A percentile compares a stretch with the other conserved stretches of the same genome.
phyloP scores from a whole-genome alignment of 2,888 invertebrate species.

The Drosophila mimetica region DNA sequence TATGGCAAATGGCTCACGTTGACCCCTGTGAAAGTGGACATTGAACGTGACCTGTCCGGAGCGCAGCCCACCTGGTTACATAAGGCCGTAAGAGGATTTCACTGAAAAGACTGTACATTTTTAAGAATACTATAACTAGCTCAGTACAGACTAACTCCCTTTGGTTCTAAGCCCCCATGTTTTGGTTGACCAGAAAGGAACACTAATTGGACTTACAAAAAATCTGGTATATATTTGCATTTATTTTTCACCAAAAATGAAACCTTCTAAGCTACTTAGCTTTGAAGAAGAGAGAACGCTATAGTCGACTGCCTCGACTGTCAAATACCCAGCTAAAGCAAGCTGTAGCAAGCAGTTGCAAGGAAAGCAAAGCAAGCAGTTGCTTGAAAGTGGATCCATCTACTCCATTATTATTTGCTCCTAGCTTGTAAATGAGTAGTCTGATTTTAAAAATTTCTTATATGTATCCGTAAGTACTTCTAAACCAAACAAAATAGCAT shows the following conservation, averaged over 20 bases:
- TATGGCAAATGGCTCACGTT: conserved; percentile 13
- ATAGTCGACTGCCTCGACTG: no score
- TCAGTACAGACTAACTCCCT: neutral
- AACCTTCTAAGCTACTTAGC: neutral
- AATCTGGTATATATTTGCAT: neutral
- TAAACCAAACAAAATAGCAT: no score
- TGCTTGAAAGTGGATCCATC: no score
- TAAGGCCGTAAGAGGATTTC: conserved; percentile 11
- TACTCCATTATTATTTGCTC: no score
- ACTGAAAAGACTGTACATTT: neutral
- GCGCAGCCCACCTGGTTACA: neutral
- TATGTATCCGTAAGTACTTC: no score
- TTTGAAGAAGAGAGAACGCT: no score
- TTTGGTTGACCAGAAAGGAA: neutral
- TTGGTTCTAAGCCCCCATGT: neutral
- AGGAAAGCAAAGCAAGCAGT: no score
- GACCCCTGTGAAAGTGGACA: conserved; percentile 4
- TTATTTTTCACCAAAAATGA: neutral
- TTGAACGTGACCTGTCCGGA: conserved; percentile 22
- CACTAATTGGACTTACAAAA: no score
- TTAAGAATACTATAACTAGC: neutral
- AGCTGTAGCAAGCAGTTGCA: no score
- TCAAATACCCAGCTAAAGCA: no score
- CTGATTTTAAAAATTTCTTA: no score
- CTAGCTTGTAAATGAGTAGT: no score